These are phyloP conservation scores for Siniperca knerii DNA, from an alignment of 2,113 vertebrate species.

Conservation along the genomic window DNA sequence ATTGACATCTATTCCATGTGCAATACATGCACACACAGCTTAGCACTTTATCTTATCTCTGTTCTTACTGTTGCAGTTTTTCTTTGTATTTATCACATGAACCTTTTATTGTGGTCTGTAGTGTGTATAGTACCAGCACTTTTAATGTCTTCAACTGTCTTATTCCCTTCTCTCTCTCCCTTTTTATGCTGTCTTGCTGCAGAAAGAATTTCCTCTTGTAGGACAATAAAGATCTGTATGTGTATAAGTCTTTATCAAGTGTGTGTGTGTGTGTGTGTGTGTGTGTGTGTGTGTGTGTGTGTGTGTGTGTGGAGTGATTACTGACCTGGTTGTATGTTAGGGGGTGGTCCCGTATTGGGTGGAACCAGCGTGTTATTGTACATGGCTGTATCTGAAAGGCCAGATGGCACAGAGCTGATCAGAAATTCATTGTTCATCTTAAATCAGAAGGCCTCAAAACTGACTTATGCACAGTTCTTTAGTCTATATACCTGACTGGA, in stretches of 20 bases:
- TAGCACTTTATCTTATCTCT: not conserved
- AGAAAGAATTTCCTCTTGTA: no score
- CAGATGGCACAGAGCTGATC: conserved; percentile 31
- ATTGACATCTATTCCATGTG: not conserved
- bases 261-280: not conserved
- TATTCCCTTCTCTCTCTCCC: not conserved
- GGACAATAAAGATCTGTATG: no score
- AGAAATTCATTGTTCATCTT: not conserved
- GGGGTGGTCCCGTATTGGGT: conserved; percentile 80
- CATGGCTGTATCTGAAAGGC: conserved; percentile 92
- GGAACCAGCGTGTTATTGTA: conserved; percentile 92
- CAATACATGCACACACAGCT: not conserved
- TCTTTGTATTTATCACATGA: no score
- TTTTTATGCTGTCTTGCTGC: not conserved
- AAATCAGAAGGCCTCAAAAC: not conserved
- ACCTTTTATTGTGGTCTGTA: not conserved
- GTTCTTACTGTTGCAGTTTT: not conserved
- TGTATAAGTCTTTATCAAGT: not conserved
- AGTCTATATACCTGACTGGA: conserved; percentile 93
- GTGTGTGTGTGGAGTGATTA: conserved; percentile 9
- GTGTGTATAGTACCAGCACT: not conserved
- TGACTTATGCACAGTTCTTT: not conserved
- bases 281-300: not conserved
- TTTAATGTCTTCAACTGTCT: not conserved
- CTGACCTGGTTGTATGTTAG: conserved; percentile 84